These are phyloP conservation scores for Dione vanillae DNA, from an alignment of 2,888 invertebrate genomes.

Conservation along the genomic window DNA sequence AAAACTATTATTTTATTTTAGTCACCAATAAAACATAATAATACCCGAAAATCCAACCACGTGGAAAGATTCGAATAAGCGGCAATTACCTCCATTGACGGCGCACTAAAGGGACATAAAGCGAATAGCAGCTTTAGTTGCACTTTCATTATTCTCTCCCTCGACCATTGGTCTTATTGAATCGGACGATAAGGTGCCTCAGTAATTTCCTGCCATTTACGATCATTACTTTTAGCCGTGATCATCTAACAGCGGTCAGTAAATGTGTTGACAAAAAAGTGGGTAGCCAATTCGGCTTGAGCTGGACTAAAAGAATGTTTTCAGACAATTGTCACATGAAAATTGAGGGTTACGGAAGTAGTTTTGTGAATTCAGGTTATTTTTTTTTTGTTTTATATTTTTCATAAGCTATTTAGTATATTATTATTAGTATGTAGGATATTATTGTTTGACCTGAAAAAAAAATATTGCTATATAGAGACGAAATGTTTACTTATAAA, in stretches of 20 bases:
- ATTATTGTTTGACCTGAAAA: no score
- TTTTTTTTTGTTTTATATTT: not conserved
- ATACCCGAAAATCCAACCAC: conserved; percentile 37
- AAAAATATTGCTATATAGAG: no score
- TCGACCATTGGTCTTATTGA: conserved; percentile 77
- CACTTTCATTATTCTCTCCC: conserved; percentile 80
- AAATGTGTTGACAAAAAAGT: conserved; percentile 57
- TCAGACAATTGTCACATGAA: conserved; percentile 27
- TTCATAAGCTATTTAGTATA: no score
- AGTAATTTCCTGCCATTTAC: conserved; percentile 82
- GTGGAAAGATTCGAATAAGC: conserved; percentile 63
- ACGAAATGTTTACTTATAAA: no score
- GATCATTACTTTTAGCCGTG: conserved; percentile 74
- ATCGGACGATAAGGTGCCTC: conserved; percentile 80
- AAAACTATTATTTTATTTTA: conserved; percentile 8
- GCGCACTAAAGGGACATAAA: conserved; percentile 61
- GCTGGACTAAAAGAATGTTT: conserved; percentile 36
- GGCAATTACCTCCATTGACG: conserved; percentile 76
- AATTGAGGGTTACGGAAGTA: conserved; percentile 1
- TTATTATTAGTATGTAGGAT: no score
- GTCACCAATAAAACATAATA: conserved; percentile 37
- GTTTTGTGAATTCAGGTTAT: not conserved
- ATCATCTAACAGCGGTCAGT: conserved; percentile 64
- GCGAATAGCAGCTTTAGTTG: conserved; percentile 66
- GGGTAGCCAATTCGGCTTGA: conserved; percentile 60